phyloP scores from a whole-genome alignment of 2,113 vertebrate species.

The Bungarus multicinctus region DNA sequence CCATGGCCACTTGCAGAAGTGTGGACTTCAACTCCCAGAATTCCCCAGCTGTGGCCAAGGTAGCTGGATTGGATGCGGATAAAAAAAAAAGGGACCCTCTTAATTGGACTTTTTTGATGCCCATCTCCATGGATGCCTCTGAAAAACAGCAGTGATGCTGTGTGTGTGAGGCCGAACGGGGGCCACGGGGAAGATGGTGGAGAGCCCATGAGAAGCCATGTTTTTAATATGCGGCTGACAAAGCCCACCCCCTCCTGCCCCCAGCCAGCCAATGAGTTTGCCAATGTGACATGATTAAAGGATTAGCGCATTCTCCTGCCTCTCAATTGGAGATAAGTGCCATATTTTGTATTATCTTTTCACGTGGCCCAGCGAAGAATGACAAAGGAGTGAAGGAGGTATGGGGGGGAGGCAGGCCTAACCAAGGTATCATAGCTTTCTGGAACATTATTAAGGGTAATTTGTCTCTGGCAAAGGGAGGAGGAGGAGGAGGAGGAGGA shows the following conservation, averaged over 20 bases:
- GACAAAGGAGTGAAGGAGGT: conserved; percentile 50
- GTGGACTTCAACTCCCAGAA: not conserved
- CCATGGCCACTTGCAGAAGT: not conserved
- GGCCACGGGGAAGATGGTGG: not conserved
- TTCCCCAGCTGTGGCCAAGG: not conserved
- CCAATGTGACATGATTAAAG: conserved; percentile 67
- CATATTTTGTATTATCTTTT: conserved; percentile 68
- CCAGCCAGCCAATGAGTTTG: conserved; percentile 57
- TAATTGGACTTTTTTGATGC: not conserved
- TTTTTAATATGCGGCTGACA: conserved; percentile 43
- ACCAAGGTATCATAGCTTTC: conserved; percentile 67
- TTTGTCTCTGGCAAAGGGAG: conserved; percentile 48
- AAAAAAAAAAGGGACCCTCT: not conserved
- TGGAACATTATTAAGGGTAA: conserved; percentile 70
- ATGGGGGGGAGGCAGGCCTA: not conserved
- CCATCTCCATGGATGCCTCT: not conserved
- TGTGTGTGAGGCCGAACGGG: not conserved
- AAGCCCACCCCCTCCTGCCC: not conserved
- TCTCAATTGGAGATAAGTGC: conserved; percentile 72
- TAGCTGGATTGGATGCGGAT: not conserved
- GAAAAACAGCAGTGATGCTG: not conserved
- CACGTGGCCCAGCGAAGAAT: conserved; percentile 58
- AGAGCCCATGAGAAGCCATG: not conserved
- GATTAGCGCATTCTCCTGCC: conserved; percentile 69
- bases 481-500: not conserved